phyloP scores from a whole-genome alignment of 2,113 vertebrate genomes.

The Istiophorus platypterus region DNA sequence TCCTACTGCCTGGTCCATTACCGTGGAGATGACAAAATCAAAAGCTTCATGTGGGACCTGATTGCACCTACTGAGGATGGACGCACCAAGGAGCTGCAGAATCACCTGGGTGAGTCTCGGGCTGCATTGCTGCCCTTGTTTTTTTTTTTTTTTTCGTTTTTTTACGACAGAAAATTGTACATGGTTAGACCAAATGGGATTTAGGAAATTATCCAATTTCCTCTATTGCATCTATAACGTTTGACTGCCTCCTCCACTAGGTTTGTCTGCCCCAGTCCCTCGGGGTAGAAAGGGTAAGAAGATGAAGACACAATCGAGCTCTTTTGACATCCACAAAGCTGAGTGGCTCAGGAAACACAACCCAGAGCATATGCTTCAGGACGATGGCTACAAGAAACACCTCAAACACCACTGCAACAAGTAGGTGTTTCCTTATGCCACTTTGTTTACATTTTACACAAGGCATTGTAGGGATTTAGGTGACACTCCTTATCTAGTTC shows the following conservation, averaged over 20 bases:
- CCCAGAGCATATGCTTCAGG: constrained; percentile 96
- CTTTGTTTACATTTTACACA: background rate
- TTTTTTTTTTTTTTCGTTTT: background rate
- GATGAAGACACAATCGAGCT: constrained; percentile 95
- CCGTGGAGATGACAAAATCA: constrained; percentile 98
- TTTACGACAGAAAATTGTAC: background rate
- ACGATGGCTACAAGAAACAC: constrained; percentile 99
- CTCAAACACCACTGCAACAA: constrained; percentile 99
- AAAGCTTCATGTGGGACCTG: constrained; percentile 99
- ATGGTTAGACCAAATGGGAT: background rate
- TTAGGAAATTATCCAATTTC: background rate
- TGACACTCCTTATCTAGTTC: background rate
- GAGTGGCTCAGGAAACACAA: constrained; percentile 99
- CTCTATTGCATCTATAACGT: background rate
- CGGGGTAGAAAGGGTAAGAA: constrained; percentile 98
- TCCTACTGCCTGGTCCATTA: constrained; percentile 98
- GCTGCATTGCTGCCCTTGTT: background rate
- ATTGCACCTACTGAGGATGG: constrained; percentile 97
- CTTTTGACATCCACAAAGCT: constrained; percentile 98
- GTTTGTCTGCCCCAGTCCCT: constrained; percentile 96
- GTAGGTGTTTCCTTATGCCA: constrained; percentile 81
- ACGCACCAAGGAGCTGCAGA: constrained; percentile 94
- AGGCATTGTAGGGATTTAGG: no score
- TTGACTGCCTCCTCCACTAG: constrained; percentile 69
- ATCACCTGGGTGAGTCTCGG: constrained; percentile 88